Evolutionary conservation across 2,113 vertebrate genomes (phyloP), one percentile per base, ranked within the genome.

Genomic region (Labeo rohita): DNA sequence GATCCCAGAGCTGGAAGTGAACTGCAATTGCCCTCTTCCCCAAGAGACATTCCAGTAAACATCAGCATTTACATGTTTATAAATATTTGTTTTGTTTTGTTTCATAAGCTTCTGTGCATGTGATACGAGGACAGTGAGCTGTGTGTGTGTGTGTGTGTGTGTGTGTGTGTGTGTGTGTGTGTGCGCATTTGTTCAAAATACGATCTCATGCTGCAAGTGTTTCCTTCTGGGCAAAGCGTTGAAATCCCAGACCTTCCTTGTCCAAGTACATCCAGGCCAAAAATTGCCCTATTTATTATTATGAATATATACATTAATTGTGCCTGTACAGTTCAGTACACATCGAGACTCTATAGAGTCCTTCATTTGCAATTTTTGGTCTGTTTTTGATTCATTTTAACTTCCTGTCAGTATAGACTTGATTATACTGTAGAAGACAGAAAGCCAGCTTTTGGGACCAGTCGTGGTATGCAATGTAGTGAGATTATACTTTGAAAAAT

Each of bases 251-350:
- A 88, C 91, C 56, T 90, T 92, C 88, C 78, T 88, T 81, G 75
- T 89, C 85, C 85, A 85, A 82, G 80, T 34, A 52, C 28, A 91
- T 88, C 91, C 88, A 88, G 77, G 90, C 92, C 93, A 92, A 91
- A 93, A 93, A 91, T 89, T 90, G 84, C 89, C 94, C 92, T 95
- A 95, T 95, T 95, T 96, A 96, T 95, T 96, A 96, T 96, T 95
- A 95, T 89, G 92, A 93, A 94, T 93, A 93, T 93, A 75, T 90
- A 93, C 94, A 91, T 93, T 93, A 90, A 88, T 89, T 94, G 94
- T 95, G 93, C 93, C 93, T 96, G 95, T 95, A 96, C 94, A 95
- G 94, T 94, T 91, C 87, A 92, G 91, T 94, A 94, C 92, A 91
- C 92, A 86, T 93, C 92, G 90, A 94, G 91, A 93, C 92, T 94